phyloP scores from a whole-genome alignment of 2,797 vertebrate species.

The Alectoris magna region DNA sequence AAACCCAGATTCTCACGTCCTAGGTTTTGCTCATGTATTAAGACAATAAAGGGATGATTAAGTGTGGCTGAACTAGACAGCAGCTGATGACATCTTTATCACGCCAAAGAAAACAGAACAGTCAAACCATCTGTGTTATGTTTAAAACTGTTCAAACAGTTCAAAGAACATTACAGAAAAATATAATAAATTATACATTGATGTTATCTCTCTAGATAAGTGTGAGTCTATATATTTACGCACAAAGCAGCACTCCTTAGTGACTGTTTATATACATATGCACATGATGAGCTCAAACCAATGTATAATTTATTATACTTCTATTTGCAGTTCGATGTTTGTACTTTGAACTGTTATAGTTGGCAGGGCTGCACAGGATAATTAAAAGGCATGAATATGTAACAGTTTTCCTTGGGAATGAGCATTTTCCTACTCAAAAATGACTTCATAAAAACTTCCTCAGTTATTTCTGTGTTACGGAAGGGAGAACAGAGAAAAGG shows the following conservation, averaged over 20 bases:
- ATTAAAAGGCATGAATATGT: constrained; percentile 8
- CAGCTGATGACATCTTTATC: constrained; percentile 44
- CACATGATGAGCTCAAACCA: background rate
- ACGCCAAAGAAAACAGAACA: constrained; percentile 23
- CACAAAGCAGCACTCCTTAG: background rate
- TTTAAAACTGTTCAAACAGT: constrained; percentile 41
- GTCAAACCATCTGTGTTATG: constrained; percentile 56
- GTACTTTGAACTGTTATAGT: constrained; percentile 13
- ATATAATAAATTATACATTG: constrained; percentile 23
- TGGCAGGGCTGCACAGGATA: background rate
- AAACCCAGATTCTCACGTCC: background rate
- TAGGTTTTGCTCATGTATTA: background rate
- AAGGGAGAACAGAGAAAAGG: constrained; percentile 22
- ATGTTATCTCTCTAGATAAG: background rate
- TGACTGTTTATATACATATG: background rate
- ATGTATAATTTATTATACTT: constrained; percentile 28
- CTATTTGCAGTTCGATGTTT: background rate
- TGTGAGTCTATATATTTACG: background rate
- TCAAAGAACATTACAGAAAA: constrained; percentile 5
- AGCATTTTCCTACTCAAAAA: constrained; percentile 15
- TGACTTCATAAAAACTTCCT: constrained; percentile 14
- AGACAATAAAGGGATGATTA: constrained; percentile 42
- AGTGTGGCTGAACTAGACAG: constrained; percentile 29
- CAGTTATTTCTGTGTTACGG: background rate
- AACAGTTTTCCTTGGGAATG: background rate